Percentiles rank a stretch among this genome's conserved stretches.
Conservation (phyloP, 2,888 invertebrate genomes). For the Trichogramma evanescens region DNA sequence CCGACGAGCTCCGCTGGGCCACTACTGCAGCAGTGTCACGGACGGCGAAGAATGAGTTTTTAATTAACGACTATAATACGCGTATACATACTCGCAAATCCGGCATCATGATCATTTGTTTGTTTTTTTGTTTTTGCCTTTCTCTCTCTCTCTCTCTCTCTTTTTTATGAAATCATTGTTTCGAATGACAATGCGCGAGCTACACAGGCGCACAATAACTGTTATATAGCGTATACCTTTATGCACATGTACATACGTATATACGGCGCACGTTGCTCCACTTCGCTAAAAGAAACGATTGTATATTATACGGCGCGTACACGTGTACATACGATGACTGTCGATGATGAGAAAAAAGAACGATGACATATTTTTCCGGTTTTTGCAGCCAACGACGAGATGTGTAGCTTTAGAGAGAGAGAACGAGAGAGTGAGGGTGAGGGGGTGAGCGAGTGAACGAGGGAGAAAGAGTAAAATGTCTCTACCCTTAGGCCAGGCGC, state of each 20-base stretch:
- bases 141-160: slow-evolving; percentile 27
- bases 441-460: too few species aligned
- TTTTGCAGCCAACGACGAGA: slow-evolving; percentile 25
- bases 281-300: slow-evolving; percentile 12
- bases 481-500: slow-evolving; percentile 32
- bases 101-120: slow-evolving; percentile 18
- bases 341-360: slow-evolving; percentile 38
- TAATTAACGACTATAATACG: slow-evolving; percentile 6
- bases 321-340: slow-evolving; percentile 40
- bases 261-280: background rate
- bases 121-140: slow-evolving; percentile 7
- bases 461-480: slow-evolving; percentile 29
- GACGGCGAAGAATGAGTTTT: background rate
- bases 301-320: slow-evolving; percentile 8
- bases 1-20: too few species aligned
- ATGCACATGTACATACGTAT: background rate
- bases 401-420: too few species aligned
- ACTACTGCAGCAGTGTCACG: background rate
- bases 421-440: too few species aligned
- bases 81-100: slow-evolving; percentile 11
- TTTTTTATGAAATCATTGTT: slow-evolving; percentile 48
- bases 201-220: slow-evolving; percentile 45
- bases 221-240: slow-evolving; percentile 27
- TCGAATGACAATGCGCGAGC: slow-evolving; percentile 45
- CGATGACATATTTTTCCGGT: slow-evolving; percentile 48